These are phyloP conservation scores for Cynocephalus volans DNA, from an alignment of 2,113 vertebrate species.

Conservation along the genomic window DNA sequence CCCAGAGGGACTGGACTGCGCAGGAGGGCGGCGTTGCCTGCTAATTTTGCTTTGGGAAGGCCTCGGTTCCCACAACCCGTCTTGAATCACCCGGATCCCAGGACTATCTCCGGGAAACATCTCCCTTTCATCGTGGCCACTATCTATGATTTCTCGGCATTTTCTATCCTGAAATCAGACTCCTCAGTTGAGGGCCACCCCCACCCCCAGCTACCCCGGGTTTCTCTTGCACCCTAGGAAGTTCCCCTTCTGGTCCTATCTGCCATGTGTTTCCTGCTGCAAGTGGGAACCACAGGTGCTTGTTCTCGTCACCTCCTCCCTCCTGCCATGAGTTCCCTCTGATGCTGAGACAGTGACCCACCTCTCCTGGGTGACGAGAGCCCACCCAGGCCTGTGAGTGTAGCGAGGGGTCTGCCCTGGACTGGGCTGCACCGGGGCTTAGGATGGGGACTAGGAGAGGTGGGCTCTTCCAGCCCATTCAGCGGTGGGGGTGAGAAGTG, in stretches of 20 bases:
- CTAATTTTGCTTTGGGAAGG: neutral
- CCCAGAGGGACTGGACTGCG: neutral
- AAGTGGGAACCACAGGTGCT: neutral
- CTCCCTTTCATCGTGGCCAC: neutral
- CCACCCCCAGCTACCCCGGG: neutral
- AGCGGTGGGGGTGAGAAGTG: no score
- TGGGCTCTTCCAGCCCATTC: neutral
- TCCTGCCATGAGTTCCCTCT: neutral
- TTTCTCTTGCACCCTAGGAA: neutral
- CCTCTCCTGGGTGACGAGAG: neutral
- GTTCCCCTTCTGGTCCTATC: neutral
- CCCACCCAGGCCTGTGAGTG: neutral
- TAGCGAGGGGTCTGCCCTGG: neutral
- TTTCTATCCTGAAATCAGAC: neutral
- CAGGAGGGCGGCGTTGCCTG: rapidly evolving
- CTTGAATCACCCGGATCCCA: rapidly evolving
- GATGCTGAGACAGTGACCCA: neutral
- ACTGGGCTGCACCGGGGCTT: neutral
- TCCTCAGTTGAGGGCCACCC: neutral
- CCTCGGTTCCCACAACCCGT: neutral
- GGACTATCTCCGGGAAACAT: neutral
- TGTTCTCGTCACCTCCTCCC: neutral
- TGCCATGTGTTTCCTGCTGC: neutral
- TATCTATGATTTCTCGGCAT: neutral
- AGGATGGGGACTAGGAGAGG: neutral